Conservation (phyloP, 2,797 vertebrate genomes). For the Phataginus tricuspis region DNA sequence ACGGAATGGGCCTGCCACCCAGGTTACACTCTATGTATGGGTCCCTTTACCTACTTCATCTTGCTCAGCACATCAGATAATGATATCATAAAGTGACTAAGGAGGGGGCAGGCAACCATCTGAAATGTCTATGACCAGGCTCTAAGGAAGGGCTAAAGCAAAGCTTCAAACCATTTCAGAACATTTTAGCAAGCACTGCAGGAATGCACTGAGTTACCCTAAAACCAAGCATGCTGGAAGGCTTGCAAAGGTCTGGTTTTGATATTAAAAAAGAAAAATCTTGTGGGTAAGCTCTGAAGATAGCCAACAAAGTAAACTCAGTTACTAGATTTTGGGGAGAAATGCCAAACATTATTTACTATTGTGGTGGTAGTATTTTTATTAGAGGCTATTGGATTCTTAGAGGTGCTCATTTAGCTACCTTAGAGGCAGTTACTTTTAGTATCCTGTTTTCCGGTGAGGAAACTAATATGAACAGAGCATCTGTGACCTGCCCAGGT, state of each 20-base stretch:
- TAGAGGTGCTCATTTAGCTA: background rate
- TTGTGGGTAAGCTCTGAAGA: background rate
- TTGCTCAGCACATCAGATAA: background rate
- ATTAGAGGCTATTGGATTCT: background rate
- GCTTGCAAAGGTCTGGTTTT: background rate
- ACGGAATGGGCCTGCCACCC: background rate
- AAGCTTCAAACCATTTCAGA: background rate
- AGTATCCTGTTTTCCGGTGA: background rate
- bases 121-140: background rate
- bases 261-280: background rate
- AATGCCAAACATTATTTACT: background rate
- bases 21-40: too few species aligned
- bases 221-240: background rate
- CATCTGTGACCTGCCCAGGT: background rate
- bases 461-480: background rate
- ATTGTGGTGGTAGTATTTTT: background rate
- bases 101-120: background rate
- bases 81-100: background rate
- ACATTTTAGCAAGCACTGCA: background rate
- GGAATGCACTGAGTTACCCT: background rate
- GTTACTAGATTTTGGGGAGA: background rate
- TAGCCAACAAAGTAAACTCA: background rate
- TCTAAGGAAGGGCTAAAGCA: background rate
- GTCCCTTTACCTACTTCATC: background rate
- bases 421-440: background rate